Conservation (phyloP, 64 coral and sea anemone genomes). For the Trachythela sp. region DNA sequence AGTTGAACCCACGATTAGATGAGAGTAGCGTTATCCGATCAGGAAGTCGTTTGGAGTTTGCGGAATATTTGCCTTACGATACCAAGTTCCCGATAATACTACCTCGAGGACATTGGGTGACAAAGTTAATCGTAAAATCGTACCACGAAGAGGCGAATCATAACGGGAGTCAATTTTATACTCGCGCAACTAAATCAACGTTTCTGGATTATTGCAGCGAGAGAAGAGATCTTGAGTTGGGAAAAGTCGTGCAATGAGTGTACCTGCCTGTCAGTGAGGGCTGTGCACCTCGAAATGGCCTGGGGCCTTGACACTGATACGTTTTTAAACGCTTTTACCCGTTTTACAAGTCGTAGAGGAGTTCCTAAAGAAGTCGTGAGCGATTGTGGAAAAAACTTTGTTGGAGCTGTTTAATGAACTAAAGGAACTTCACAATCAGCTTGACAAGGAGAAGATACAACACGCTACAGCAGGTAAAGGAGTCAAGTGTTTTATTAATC, state of each 20-base stretch:
- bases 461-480: not conserved
- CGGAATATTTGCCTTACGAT: slow-evolving; percentile 47
- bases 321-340: slow-evolving; percentile 55
- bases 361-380: slow-evolving; percentile 51
- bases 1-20: slow-evolving; percentile 28
- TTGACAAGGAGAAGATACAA: slow-evolving; percentile 44
- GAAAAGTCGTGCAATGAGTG: slow-evolving; percentile 42
- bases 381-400: slow-evolving; percentile 52
- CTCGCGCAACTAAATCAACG: slow-evolving; percentile 29
- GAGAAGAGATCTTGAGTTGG: slow-evolving; percentile 52
- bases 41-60: slow-evolving; percentile 40
- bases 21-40: slow-evolving; percentile 38
- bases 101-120: slow-evolving; percentile 30
- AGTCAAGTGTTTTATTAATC: slow-evolving; percentile 21
- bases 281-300: not conserved
- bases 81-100: slow-evolving; percentile 43
- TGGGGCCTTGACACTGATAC: slow-evolving; percentile 40
- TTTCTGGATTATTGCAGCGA: slow-evolving; percentile 44
- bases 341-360: slow-evolving; percentile 49
- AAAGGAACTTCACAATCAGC: slow-evolving; percentile 20
- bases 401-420: slow-evolving; percentile 48
- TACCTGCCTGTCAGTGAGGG: slow-evolving; percentile 34
- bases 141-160: slow-evolving; percentile 30
- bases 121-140: slow-evolving; percentile 26
- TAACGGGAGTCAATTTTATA: slow-evolving; percentile 40